These are phyloP conservation scores for Malurus elegans DNA, from an alignment of 2,113 vertebrate genomes.

Conservation along the genomic window DNA sequence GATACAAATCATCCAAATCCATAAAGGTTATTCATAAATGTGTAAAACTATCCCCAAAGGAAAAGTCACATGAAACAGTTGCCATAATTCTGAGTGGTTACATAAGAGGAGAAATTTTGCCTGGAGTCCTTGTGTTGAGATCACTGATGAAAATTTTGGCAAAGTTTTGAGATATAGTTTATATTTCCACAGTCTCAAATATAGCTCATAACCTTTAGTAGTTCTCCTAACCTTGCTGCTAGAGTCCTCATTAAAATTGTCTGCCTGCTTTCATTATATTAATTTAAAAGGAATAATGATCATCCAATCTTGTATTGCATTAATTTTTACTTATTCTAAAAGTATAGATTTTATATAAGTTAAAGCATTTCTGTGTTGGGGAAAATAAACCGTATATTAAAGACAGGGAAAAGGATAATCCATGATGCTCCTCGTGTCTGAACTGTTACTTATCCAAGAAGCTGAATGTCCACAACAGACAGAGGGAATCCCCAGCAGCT, in stretches of 20 bases:
- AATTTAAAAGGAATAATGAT: background rate
- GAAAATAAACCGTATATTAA: background rate
- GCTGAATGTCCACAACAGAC: background rate
- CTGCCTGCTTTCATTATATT: background rate
- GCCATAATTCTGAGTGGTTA: background rate
- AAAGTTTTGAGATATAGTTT: background rate
- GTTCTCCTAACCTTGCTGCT: background rate
- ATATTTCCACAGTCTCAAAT: background rate
- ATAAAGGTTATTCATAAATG: background rate
- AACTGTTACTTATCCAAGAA: background rate
- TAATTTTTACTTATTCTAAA: background rate
- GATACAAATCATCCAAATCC: background rate
- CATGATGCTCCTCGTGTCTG: background rate
- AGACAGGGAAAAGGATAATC: background rate
- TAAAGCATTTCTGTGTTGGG: background rate
- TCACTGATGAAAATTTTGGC: background rate
- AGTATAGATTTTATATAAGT: background rate
- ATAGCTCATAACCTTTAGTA: background rate
- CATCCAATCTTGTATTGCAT: background rate
- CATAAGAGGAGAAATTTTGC: background rate
- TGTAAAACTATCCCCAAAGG: background rate
- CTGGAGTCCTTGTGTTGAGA: background rate
- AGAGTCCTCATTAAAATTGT: background rate
- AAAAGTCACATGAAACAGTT: background rate
- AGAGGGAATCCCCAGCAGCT: fast-evolving